These are phyloP conservation scores for Ploceus nigricollis DNA, from an alignment of 2,113 vertebrate genomes.

Conservation along the genomic window DNA sequence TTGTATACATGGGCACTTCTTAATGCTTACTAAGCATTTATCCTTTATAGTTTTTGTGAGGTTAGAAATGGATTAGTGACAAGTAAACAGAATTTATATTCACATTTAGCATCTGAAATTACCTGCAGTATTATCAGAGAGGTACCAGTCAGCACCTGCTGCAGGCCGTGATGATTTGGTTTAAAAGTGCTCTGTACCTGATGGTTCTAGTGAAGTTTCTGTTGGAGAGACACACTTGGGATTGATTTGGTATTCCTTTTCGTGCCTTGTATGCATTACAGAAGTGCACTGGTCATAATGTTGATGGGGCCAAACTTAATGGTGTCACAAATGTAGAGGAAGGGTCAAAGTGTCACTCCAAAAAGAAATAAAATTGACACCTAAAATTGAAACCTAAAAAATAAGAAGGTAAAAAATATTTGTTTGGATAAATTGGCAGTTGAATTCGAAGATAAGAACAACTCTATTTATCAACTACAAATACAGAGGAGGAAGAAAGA, in stretches of 20 bases:
- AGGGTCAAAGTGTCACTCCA: neutral
- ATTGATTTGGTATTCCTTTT: neutral
- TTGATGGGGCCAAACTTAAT: neutral
- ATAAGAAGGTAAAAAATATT: neutral
- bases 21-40: neutral
- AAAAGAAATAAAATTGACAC: neutral
- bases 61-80: neutral
- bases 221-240: neutral
- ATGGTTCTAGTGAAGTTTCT: neutral
- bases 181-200: neutral
- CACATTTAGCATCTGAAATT: neutral
- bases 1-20: neutral
- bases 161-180: neutral
- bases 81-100: neutral
- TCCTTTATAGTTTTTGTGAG: neutral
- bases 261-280: neutral
- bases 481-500: neutral
- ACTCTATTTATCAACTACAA: neutral
- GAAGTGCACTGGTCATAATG: neutral
- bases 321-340: neutral
- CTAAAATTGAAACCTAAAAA: neutral
- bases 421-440: neutral
- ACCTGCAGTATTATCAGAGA: neutral
- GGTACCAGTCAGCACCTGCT: too few species aligned
- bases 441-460: neutral